Evolutionary conservation across 2,113 vertebrate species (phyloP), one percentile per base, ranked within the genome.

Genomic region (Arenaria interpres): DNA sequence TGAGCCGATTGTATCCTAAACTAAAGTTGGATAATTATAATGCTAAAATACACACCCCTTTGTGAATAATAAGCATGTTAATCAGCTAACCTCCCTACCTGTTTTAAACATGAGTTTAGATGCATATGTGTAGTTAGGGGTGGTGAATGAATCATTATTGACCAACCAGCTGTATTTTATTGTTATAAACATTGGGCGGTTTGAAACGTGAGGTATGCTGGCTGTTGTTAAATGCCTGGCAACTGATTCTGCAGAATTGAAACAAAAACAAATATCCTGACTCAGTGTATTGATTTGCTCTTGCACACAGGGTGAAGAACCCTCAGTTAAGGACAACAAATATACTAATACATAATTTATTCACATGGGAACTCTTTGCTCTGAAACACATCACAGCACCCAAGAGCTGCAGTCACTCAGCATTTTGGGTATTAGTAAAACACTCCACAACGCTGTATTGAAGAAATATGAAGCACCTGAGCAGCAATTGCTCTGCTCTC

Each of bases 391-490:
- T 35, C 22, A n/a, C 1, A 87, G 41, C 43, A 92, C 13, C 16
- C 6, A 33, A 15, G 17, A 62, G 51, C 43, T 83, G 39, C 57
- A 72, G 22, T 13, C 12, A n/a, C 32, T 22, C 54, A 32, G 37
- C 32, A 33, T 48, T 79, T 41, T n/a, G 21, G 12, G 0, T 27
- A 32, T 53, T 21, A 63, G n/a, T 25, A 57, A 10, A 63, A 35
- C 41, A 59, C 45, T 45, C 30, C 24, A 30, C 2, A 3, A 21
- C 1, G 10, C 13, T 4, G 1, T 12, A 18, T 0, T 27, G 25
- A 73, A 4, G 11, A 53, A 76, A 76, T 6, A 35, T 0, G 53
- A 33, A 87, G 28, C 57, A 53, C 48, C 18, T 72, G 33, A 11
- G 17, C 45, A 51, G 67, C 11, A 64, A 56, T 0, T 41, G 11